Evolutionary conservation across 2,797 vertebrate species (phyloP).

Genomic region (Valencia hispanica): DNA sequence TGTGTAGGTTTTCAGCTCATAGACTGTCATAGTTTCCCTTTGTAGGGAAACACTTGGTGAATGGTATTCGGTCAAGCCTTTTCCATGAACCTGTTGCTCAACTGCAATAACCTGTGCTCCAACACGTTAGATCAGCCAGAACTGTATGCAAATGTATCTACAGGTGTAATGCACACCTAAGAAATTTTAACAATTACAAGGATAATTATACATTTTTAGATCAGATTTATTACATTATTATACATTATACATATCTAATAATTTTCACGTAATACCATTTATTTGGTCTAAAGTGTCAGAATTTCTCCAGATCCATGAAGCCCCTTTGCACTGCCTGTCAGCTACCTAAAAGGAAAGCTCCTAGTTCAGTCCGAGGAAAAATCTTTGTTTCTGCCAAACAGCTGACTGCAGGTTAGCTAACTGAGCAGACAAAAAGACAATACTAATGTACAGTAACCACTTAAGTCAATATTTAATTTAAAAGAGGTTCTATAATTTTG

Average conservation of each 20-base stretch:
- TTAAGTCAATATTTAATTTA: neutral
- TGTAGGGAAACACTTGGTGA: neutral
- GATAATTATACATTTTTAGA: no score
- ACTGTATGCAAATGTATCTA: neutral
- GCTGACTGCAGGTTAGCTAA: neutral
- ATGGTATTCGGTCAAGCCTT: conserved; percentile 2
- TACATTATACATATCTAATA: neutral
- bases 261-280: neutral
- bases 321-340: no score
- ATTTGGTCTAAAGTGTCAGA: neutral
- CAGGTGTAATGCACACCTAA: neutral
- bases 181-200: no score
- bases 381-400: neutral
- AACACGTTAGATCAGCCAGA: neutral
- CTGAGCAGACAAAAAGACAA: no score
- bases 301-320: neutral
- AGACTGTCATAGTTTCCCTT: conserved; percentile 2
- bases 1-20: neutral
- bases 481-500: neutral
- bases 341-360: neutral
- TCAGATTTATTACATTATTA: neutral
- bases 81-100: conserved; percentile 3
- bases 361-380: neutral
- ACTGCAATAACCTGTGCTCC: neutral
- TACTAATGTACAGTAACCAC: neutral